Evolutionary conservation across 2,113 vertebrate species (phyloP), one percentile per base, ranked within the genome.

Genomic region (Mirounga angustirostris): DNA sequence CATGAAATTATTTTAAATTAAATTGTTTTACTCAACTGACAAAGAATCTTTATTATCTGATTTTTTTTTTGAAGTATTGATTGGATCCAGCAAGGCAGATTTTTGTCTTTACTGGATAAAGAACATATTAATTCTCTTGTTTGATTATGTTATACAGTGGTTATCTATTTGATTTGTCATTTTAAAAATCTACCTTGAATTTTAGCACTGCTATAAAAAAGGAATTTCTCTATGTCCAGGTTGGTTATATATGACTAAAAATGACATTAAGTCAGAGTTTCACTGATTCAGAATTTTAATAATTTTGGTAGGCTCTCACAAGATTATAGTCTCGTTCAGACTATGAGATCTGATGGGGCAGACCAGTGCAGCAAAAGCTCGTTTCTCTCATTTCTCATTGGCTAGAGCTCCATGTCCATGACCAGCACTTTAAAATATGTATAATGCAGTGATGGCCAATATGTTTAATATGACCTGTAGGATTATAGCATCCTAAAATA

Each of bases 61-160:
- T 43, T 88, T 92, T 36, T 92, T 36, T 92, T 54, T 0, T 4
- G 61, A 89, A 89, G 89, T 56, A 2, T 50, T 50, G 52, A 56
- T 30, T 80, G 30, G 30, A 92, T 79, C 36, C 26, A 81, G 2
- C 65, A 74, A 83, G 8, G 36, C 78, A 76, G 22, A 67, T 73
- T 73, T 86, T 89, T 28, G 9, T 63, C 92, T 90, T 92, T 54
- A 65, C 26, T 89, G 67, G 4, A 80, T 84, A 65, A 97, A 76
- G 59, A 86, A 89, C 87, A 46, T 74, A 43, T 78, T 59, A 89
- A 89, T n/a, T 82, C 16, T 94, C 46, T 78, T 80, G 0, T 46
- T 96, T 84, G 30, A 43, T 82, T 83, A 36, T 50, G 24, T 93
- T 79, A 9, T 56, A 4, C 7, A 85, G 1, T 79, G 22, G n/a